Evolutionary conservation across 1,140 invertebrate genomes (phyloP), one percentile per base, ranked within the genome.

Genomic region (Ostrea denselamellosa): DNA sequence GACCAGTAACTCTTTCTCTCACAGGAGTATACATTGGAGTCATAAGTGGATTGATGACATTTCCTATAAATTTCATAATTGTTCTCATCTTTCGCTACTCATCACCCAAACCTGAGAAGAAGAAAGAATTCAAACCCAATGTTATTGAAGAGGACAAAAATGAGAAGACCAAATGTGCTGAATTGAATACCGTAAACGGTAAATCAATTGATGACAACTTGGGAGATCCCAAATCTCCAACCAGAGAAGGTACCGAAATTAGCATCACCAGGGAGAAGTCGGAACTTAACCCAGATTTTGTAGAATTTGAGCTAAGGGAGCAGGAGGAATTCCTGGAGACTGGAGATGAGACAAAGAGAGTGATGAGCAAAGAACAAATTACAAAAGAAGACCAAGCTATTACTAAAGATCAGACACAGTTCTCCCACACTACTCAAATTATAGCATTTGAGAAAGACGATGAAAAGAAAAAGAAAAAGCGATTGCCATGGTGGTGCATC

Each of bases 21-120:
- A 81, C 85, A 14, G 88, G 88, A 0, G 58, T 93, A 2, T 89
- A 90, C 56, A 71, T 90, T 51, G 92, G 91, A 14, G 85, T 93
- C n/a, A 12, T 86, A 19, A 87, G 86, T 58, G 88, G 88, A 17
- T 22, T 92, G 3, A 83, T 93, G 51, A 87, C 89, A 2, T 88
- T 93, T 14, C 92, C 92, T 0, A 89, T 91, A 10, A 93, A 92
- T 85, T 17, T 92, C 0, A 54, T 91, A 0, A 90, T 93, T 87
- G 88, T 93, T 8, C 22, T 83, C n/a, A 53, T 93, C 3, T 93
- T 93, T 87, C 84, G 90, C 19, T 88, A 87, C n/a, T 83, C 91
- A 8, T 88, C 89, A 22, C 83, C 90, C 8, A 53, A 34, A 65
- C 88, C 90, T 5, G 62, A 85, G 12, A 88, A 85, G 44, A 87